Evolutionary conservation across 1,140 invertebrate species (phyloP).

Genomic region (Oppia nitens): DNA sequence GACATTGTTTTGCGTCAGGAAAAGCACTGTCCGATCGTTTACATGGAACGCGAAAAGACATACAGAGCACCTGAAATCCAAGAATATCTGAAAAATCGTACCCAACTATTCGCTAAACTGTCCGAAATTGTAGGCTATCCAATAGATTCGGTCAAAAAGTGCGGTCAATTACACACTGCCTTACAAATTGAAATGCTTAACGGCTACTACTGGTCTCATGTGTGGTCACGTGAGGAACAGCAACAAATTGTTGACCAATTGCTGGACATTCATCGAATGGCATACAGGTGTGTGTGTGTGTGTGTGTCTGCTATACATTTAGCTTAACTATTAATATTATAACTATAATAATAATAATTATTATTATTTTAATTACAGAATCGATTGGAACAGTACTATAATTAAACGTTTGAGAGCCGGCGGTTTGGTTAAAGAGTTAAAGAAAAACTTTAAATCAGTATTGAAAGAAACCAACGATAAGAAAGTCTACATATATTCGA

Average conservation of each 20-base stretch:
- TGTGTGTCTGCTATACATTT: background rate
- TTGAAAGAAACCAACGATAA: background rate
- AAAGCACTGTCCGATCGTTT: conserved; percentile 5
- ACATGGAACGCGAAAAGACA: background rate
- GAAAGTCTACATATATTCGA: conserved; percentile 41
- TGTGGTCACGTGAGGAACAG: conserved; percentile 1
- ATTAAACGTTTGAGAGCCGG: background rate
- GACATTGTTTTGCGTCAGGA: conserved; percentile 11
- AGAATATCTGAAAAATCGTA: background rate
- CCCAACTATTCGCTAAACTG: conserved; percentile 4
- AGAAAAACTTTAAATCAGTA: background rate
- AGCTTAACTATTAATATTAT: background rate
- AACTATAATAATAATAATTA: no score
- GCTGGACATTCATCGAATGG: background rate
- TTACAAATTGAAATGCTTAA: conserved; percentile 10
- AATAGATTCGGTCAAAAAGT: conserved; percentile 1
- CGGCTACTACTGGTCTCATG: background rate
- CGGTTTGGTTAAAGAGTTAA: conserved; percentile 6
- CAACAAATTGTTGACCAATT: conserved; percentile 2
- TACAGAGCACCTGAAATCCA: background rate
- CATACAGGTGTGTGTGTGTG: background rate
- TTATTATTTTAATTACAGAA: no score
- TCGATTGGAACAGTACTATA: background rate
- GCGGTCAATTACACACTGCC: conserved; percentile 4
- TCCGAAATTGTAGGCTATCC: background rate